Conservation (phyloP, 2,113 vertebrate genomes). For the Myotis yumanensis region DNA sequence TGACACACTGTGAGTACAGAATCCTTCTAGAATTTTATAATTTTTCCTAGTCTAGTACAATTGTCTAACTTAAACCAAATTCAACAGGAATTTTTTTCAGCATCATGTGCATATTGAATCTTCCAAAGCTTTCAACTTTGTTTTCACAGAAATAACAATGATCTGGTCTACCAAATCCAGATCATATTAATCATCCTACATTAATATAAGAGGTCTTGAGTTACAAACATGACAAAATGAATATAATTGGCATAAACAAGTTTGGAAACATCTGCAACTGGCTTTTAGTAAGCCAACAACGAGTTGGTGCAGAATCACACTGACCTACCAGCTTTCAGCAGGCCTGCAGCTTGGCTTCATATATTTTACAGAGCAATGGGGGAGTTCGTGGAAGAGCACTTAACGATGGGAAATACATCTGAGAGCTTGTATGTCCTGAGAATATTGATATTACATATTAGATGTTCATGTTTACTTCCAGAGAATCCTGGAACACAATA, state of each 20-base stretch:
- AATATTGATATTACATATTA: neutral
- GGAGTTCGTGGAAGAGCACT: neutral
- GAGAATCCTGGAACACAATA: neutral
- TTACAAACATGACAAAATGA: neutral
- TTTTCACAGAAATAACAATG: constrained; percentile 42
- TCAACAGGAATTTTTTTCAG: neutral
- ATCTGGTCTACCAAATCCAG: neutral
- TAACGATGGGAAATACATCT: neutral
- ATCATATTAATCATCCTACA: neutral
- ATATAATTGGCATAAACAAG: neutral
- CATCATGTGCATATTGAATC: neutral
- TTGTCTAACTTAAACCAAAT: constrained; percentile 6
- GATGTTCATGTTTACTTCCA: neutral
- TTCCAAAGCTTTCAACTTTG: constrained; percentile 6
- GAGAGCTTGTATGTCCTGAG: neutral
- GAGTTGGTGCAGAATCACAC: neutral
- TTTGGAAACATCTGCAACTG: neutral
- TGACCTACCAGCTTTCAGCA: neutral
- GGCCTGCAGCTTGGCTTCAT: neutral
- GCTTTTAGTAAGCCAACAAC: neutral
- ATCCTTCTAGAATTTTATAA: neutral
- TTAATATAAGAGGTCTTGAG: constrained; percentile 23
- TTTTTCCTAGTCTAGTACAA: neutral
- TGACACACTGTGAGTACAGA: neutral
- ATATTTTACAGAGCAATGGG: neutral